Evolutionary conservation across 2,113 vertebrate genomes (phyloP).

Genomic region (Cryptoleucopteryx plumbea): DNA sequence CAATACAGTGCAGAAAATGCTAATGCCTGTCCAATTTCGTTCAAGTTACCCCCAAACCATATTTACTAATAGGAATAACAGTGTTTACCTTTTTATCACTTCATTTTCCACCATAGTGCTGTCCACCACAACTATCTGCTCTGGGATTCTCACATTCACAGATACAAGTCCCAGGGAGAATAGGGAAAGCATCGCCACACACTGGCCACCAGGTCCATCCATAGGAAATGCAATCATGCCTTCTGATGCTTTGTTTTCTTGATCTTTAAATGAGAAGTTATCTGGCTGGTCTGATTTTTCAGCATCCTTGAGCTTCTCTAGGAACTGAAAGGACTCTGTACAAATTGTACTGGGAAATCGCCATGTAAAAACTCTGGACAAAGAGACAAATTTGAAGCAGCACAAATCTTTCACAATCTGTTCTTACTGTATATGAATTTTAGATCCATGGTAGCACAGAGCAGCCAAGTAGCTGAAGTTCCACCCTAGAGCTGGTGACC

Average conservation of each 20-base stretch:
- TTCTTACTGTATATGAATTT: not conserved
- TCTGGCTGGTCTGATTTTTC: slow-evolving; percentile 66
- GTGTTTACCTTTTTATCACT: slow-evolving; percentile 78
- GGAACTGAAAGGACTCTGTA: slow-evolving; percentile 83
- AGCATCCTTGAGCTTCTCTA: slow-evolving; percentile 69
- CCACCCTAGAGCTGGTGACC: not conserved
- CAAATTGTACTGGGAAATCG: slow-evolving; percentile 84
- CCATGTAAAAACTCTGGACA: slow-evolving; percentile 86
- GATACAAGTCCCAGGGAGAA: slow-evolving; percentile 85
- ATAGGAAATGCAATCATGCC: slow-evolving; percentile 79
- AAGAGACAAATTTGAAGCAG: not conserved
- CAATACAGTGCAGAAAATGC: not conserved
- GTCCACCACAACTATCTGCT: slow-evolving; percentile 94
- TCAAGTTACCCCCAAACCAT: not conserved
- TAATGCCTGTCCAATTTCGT: not conserved
- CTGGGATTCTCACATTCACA: slow-evolving; percentile 84
- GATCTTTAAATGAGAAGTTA: slow-evolving; percentile 74
- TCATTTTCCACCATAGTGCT: slow-evolving; percentile 87
- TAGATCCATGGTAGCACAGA: not conserved
- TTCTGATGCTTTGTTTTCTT: slow-evolving; percentile 40
- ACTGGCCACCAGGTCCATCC: slow-evolving; percentile 86
- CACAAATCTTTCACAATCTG: not conserved
- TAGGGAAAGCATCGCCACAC: slow-evolving; percentile 78
- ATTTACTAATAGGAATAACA: not conserved
- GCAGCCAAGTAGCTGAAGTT: not conserved